Conservation (phyloP, 2,888 invertebrate species). For the Micropterix aruncella region DNA sequence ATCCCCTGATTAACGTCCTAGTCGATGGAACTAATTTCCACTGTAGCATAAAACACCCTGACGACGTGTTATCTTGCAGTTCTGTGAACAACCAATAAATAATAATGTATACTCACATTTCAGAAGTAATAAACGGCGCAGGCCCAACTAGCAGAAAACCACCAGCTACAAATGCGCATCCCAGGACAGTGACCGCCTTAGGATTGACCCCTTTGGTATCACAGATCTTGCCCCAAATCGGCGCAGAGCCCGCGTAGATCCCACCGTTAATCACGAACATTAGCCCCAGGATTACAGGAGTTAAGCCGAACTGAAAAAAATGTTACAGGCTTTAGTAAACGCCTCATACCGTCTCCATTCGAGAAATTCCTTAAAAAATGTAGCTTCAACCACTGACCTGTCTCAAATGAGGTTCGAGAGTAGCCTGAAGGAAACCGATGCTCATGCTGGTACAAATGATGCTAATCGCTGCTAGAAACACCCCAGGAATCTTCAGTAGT, state of each 20-base stretch:
- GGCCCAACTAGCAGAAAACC: slow-evolving; percentile 71
- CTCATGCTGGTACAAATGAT: slow-evolving; percentile 68
- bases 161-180: slow-evolving; percentile 48
- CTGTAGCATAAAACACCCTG: too few species aligned
- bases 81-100: too few species aligned
- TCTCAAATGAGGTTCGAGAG: slow-evolving; percentile 76
- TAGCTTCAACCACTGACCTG: too few species aligned
- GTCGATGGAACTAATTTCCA: too few species aligned
- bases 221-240: slow-evolving; percentile 68
- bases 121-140: slow-evolving; percentile 67
- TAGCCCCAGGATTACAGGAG: slow-evolving; percentile 56
- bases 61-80: too few species aligned
- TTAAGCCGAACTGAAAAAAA: slow-evolving; percentile 41
- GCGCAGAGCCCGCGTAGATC: slow-evolving; percentile 65
- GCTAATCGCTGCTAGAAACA: slow-evolving; percentile 52
- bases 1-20: too few species aligned
- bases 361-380: too few species aligned
- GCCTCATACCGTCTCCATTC: too few species aligned
- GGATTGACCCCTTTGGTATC: slow-evolving; percentile 50
- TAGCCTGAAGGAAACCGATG: slow-evolving; percentile 80
- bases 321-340: too few species aligned
- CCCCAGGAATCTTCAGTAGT: slow-evolving; percentile 59
- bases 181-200: slow-evolving; percentile 51
- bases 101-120: too few species aligned
- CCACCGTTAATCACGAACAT: slow-evolving; percentile 80